Percentiles rank a stretch among this genome's conserved stretches.
phyloP scores from a whole-genome alignment of 2,797 vertebrate species.

The Lepilemur septentrionalis region DNA sequence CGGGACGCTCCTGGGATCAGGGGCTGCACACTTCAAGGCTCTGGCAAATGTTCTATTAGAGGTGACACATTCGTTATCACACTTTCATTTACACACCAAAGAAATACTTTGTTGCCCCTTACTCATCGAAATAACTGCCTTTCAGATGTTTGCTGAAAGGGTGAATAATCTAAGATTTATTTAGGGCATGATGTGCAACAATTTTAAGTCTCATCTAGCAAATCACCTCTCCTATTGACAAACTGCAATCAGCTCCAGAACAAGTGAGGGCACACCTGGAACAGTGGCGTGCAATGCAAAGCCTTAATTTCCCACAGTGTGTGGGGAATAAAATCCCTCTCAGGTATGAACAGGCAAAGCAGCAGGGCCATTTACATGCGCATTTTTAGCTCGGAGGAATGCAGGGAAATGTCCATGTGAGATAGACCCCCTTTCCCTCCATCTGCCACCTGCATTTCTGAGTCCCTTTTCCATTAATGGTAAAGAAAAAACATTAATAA shows the following conservation, averaged over 20 bases:
- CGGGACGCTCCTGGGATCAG: too few relatives aligned
- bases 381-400: neutral
- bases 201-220: neutral
- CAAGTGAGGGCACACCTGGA: neutral
- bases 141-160: constrained; percentile 4
- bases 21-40: fast-evolving
- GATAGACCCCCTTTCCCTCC: neutral
- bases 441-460: neutral
- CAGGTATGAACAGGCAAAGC: neutral
- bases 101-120: neutral
- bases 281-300: neutral
- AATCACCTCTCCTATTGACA: constrained; percentile 34
- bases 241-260: constrained; percentile 12
- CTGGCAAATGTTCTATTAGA: neutral
- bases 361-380: neutral
- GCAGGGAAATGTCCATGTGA: neutral
- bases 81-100: neutral
- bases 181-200: neutral
- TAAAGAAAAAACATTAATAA: neutral
- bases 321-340: neutral
- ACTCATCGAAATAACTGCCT: constrained; percentile 25
- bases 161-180: neutral
- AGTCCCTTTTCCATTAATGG: neutral
- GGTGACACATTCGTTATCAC: neutral
- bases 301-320: neutral